Conservation (phyloP, 2,113 vertebrate genomes). For the Anoura caudifer region DNA sequence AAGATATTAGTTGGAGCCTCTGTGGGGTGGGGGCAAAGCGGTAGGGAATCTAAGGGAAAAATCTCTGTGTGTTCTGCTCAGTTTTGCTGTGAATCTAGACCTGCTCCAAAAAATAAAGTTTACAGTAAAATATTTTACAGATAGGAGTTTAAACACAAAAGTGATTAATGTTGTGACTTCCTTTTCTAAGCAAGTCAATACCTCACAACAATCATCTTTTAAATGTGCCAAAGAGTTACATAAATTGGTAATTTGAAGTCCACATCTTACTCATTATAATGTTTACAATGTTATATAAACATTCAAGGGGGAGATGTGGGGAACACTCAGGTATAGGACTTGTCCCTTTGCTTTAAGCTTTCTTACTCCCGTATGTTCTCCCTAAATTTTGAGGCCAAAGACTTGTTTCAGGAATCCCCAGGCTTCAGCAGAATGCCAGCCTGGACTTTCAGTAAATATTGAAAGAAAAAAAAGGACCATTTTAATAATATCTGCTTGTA, state of each 20-base stretch:
- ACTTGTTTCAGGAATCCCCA: not conserved
- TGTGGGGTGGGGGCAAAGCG: not conserved
- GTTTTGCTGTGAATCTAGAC: not conserved
- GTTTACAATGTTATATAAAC: not conserved
- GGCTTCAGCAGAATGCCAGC: not conserved
- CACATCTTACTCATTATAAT: not conserved
- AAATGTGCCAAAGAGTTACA: not conserved
- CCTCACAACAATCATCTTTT: not conserved
- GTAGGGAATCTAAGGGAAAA: not conserved
- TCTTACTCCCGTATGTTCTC: not conserved
- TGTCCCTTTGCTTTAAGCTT: not conserved
- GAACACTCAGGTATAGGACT: not conserved
- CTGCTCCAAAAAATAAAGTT: not conserved
- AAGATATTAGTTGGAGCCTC: not conserved
- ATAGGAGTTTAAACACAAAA: not conserved
- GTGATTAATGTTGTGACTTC: not conserved
- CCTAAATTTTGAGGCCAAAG: not conserved
- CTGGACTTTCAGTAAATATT: not conserved
- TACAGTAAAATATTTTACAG: slow-evolving; percentile 26
- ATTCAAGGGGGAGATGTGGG: no score
- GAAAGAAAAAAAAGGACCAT: not conserved
- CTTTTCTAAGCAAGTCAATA: not conserved
- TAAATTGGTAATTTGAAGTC: not conserved
- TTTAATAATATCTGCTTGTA: not conserved
- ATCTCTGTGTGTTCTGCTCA: not conserved